Conservation (phyloP, 2,888 invertebrate genomes). For the Junonia oenone region DNA sequence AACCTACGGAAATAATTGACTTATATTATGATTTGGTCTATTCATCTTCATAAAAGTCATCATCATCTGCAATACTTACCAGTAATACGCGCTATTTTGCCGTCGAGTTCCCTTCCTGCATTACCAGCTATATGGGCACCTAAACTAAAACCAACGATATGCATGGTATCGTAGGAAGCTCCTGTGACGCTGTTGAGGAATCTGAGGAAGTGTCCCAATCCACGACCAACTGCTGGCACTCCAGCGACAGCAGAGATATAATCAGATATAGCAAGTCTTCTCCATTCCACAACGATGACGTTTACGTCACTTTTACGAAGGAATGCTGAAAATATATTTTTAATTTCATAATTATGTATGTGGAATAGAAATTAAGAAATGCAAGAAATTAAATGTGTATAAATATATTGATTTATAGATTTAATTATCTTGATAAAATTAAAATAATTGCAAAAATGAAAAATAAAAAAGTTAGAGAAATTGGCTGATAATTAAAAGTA, state of each 20-base stretch:
- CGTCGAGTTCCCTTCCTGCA: constrained; percentile 48
- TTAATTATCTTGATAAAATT: no score
- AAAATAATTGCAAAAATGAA: no score
- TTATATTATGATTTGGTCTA: no score
- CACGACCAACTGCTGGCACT: constrained; percentile 44
- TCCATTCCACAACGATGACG: constrained; percentile 51
- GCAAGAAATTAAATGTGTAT: no score
- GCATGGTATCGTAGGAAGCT: constrained; percentile 44
- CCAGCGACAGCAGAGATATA: constrained; percentile 43
- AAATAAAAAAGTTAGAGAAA: no score
- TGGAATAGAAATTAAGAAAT: no score
- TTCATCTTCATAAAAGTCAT: no score
- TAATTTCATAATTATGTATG: no score
- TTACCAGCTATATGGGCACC: constrained; percentile 64
- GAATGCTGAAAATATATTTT: constrained; percentile 36
- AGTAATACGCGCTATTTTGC: constrained; percentile 47
- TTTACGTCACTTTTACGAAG: constrained; percentile 41
- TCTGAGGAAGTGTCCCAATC: constrained; percentile 41
- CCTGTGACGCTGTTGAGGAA: constrained; percentile 31
- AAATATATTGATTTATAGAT: no score
- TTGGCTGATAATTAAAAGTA: background rate
- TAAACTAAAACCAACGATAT: constrained; percentile 66
- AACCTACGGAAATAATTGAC: constrained; percentile 37
- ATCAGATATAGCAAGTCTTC: constrained; percentile 37
- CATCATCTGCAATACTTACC: background rate